Evolutionary conservation across 1,140 invertebrate genomes (phyloP).

Genomic region (Acromyrmex heyeri): DNA sequence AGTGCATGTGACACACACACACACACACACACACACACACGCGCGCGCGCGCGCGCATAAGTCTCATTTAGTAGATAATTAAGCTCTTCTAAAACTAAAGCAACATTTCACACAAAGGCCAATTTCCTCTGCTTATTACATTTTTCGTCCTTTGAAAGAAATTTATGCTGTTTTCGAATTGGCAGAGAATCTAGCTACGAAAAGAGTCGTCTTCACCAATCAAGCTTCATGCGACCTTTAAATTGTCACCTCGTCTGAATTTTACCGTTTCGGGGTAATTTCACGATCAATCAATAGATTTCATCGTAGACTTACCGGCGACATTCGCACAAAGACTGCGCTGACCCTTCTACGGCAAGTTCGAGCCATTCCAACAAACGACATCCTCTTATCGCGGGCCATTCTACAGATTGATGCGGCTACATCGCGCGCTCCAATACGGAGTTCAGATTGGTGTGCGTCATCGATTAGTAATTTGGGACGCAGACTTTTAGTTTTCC

Average conservation of each 20-base stretch:
- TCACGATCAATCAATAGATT: constrained; percentile 33
- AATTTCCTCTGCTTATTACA: background rate
- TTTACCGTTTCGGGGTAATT: background rate
- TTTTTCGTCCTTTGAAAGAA: background rate
- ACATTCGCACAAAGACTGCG: constrained; percentile 33
- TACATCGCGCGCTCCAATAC: constrained; percentile 13
- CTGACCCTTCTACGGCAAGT: constrained; percentile 37
- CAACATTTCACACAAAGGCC: background rate
- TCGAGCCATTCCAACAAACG: constrained; percentile 36
- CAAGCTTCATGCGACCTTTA: background rate
- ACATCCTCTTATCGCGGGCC: constrained; percentile 24
- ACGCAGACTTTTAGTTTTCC: background rate
- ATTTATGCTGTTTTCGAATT: background rate
- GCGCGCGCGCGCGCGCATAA: no score
- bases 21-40: no score
- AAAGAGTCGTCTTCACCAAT: background rate
- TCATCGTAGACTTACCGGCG: constrained; percentile 20
- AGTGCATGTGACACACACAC: background rate
- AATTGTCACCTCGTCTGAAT: constrained; percentile 16
- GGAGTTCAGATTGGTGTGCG: constrained; percentile 30
- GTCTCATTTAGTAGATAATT: background rate
- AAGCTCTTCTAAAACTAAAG: background rate
- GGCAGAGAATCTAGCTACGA: background rate
- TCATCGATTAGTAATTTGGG: constrained; percentile 49
- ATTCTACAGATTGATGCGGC: constrained; percentile 47